A percentile compares a stretch with the other conserved stretches of the same genome.
Evolutionary conservation across 2,113 vertebrate genomes (phyloP).

Genomic region (Phasianus colchicus): DNA sequence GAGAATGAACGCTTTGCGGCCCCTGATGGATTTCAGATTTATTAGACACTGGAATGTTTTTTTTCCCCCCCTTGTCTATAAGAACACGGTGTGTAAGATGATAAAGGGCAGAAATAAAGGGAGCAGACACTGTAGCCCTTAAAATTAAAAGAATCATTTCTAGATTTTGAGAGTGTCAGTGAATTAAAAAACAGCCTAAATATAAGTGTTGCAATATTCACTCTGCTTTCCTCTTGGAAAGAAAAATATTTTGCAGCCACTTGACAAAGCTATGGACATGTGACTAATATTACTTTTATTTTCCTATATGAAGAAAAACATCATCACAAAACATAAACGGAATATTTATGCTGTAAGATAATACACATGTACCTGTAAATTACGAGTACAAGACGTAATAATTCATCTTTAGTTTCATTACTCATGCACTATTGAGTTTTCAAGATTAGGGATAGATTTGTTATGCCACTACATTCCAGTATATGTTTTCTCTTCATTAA

Average conservation of each 20-base stretch:
- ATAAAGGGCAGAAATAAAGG: conserved; percentile 70
- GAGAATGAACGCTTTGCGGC: conserved; percentile 55
- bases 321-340: conserved; percentile 56
- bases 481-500: conserved; percentile 37
- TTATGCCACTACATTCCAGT: conserved; percentile 60
- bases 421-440: conserved; percentile 56
- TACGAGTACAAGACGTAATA: conserved; percentile 58
- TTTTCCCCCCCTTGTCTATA: conserved; percentile 57
- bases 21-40: conserved; percentile 75
- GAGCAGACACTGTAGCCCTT: conserved; percentile 48
- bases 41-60: conserved; percentile 72
- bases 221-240: conserved; percentile 41
- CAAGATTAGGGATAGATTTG: conserved; percentile 63
- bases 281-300: conserved; percentile 69
- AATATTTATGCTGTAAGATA: conserved; percentile 74
- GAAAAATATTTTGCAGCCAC: conserved; percentile 60
- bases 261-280: conserved; percentile 56
- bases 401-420: conserved; percentile 66
- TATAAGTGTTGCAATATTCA: conserved; percentile 60
- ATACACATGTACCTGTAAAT: conserved; percentile 65
- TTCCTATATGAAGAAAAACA: conserved; percentile 60
- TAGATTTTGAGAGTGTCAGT: conserved; percentile 52
- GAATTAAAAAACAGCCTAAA: conserved; percentile 46
- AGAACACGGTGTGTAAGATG: conserved; percentile 69
- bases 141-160: conserved; percentile 63